Conservation (phyloP, 2,113 vertebrate genomes). For the Phylloscopus whistleri region DNA sequence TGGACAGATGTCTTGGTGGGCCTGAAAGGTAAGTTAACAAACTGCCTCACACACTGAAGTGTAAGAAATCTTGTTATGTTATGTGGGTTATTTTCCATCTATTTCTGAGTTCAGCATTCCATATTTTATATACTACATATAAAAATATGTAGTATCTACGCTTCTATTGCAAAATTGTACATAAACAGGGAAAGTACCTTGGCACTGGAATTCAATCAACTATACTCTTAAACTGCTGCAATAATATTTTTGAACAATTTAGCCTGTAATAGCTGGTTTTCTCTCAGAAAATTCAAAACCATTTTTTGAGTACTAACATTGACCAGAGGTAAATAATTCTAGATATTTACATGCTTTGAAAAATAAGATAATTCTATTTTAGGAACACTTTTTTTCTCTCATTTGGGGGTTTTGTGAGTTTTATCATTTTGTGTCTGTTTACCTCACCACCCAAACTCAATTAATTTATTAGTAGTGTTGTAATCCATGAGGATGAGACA, state of each 20-base stretch:
- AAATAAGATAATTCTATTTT: not conserved
- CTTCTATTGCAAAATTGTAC: not conserved
- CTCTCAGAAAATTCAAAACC: not conserved
- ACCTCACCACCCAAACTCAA: not conserved
- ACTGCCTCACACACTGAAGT: not conserved
- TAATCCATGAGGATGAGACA: not conserved
- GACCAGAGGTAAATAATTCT: not conserved
- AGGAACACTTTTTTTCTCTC: fast-evolving
- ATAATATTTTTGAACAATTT: not conserved
- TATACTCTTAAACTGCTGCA: not conserved
- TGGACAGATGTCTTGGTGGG: not conserved
- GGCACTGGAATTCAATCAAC: not conserved
- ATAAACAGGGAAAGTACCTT: not conserved
- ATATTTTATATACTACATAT: not conserved
- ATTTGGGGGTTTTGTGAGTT: not conserved
- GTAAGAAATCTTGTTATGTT: not conserved
- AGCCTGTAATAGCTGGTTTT: not conserved
- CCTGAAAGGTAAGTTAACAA: not conserved
- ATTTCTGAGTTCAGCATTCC: not conserved
- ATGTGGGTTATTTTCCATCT: not conserved
- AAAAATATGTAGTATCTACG: not conserved
- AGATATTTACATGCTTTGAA: not conserved
- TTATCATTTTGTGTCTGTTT: not conserved
- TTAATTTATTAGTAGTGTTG: not conserved
- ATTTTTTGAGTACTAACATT: not conserved